Evolutionary conservation across 2,888 invertebrate species (phyloP), one percentile per base, ranked within the genome.

Genomic region (Meiosimyza decipiens): DNA sequence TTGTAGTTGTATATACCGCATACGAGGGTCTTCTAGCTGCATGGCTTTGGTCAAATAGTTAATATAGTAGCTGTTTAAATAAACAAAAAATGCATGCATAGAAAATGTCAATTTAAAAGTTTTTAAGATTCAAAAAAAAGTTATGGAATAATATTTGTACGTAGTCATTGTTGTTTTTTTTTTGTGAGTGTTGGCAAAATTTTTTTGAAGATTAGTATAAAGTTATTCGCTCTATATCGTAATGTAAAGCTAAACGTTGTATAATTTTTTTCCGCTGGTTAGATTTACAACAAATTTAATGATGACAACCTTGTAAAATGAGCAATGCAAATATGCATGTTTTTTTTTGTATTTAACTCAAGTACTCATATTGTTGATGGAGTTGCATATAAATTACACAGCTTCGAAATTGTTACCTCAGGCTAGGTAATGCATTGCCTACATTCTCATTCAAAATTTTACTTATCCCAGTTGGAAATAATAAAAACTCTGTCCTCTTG

Each of bases 21-120:
- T 87, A 78, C 93, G 89, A 16, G 94, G 94, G 88, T 94, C 94
- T 82, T 94, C 93, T 91, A 94, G 92, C 80, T 92, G 91, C 78
- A 94, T 94, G 59, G 90, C 90, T 87, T 92, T 92, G 66, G 90
- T 92, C 75, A 90, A 89, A 83, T 92, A 93, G 86, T 94, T 93
- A 77, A 94, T 90, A 82, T 91, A 94, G 86, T 93, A 94, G 80
- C 94, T 94, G 86, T 49, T 78, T 1, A 40, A 40, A 9, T 40
- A 40, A 40, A 40, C 28, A 28, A 28, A 4, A 28, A 28, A 28
- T 28, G 28, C 3, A 28, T 28, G 28, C 28, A 3, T 28, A 28
- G 4, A 28, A 28, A 28, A 28, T 28, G 28, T 28, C 4, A 28
- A 28, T 28, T 28, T 28, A 28, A 28, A 28, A 28, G 4, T 28